Evolutionary conservation across 1,140 invertebrate genomes (phyloP), one percentile per base, ranked within the genome.

Genomic region (Neodiprion lecontei): DNA sequence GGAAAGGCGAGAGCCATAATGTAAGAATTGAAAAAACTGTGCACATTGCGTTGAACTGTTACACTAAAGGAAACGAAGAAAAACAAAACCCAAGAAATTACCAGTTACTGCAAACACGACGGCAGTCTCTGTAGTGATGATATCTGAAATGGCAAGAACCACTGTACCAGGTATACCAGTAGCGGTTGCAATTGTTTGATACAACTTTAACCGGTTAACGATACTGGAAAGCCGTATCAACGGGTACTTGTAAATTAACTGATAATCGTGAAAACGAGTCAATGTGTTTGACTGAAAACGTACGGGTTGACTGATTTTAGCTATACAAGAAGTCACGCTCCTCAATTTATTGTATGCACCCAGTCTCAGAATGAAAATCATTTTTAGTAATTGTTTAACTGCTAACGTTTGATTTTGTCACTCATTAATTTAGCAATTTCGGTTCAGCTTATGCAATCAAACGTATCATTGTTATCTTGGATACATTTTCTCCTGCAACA

Each of bases 231-330:
- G 9, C 3, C 4, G 67, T 7, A 78, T 28, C 1, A 40, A 12
- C 10, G 80, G 70, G 66, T 79, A 75, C 1, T 8, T 53, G 48
- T 81, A 84, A 1, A 84, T 66, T n/a, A 79, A 0, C 48, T 77
- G 61, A 23, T 81, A 78, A 53, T 65, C 80, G 9, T 80, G 79
- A 72, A 7, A 61, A 14, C 53, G 53, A 14, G 53, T 17, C n/a
- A 17, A 5, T 8, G 53, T 1, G 4, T 5, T 17, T 14, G 53
- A 61, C 53, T 61, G 11, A 61, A 61, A 61, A 61, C 53, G 53
- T 61, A 61, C 9, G 11, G 53, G 53, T 17, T 61, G 53, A 61
- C 9, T 61, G 11, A 61, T 61, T 61, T 61, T 61, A 17, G 1
- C 28, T 40, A 40, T 40, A 40, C 28, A 40, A 40, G 28, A 40